Conservation (phyloP, 2,113 vertebrate species). For the Phainopepla nitens region DNA sequence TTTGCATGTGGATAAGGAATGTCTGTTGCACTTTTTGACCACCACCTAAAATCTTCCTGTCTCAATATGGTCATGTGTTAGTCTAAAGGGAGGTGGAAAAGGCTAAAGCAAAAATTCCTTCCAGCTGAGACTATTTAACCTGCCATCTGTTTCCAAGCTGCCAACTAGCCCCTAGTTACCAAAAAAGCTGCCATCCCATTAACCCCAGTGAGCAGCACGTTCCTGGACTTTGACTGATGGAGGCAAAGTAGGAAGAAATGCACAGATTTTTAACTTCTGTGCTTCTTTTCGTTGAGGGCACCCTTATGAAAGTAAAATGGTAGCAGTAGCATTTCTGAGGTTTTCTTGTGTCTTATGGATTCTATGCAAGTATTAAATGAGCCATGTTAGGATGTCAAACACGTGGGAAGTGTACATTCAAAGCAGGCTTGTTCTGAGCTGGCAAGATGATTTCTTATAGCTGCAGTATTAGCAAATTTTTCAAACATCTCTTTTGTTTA, state of each 20-base stretch:
- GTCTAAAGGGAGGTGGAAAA: constrained; percentile 25
- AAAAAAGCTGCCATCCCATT: neutral
- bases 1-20: neutral
- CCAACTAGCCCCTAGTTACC: neutral
- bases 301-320: neutral
- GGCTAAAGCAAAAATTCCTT: constrained; percentile 5
- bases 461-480: neutral
- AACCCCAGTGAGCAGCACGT: neutral
- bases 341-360: neutral
- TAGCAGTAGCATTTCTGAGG: neutral
- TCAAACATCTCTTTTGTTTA: neutral
- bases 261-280: neutral
- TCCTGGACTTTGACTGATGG: neutral
- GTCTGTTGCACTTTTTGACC: neutral
- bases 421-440: neutral
- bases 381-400: neutral
- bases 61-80: neutral
- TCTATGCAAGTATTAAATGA: neutral
- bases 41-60: neutral
- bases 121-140: constrained; percentile 61
- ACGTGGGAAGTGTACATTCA: neutral
- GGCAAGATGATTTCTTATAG: neutral
- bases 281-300: neutral
- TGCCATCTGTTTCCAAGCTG: constrained; percentile 35
- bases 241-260: neutral